phyloP scores from a whole-genome alignment of 2,113 vertebrate species.

The Rhegmatorhina hoffmannsi region DNA sequence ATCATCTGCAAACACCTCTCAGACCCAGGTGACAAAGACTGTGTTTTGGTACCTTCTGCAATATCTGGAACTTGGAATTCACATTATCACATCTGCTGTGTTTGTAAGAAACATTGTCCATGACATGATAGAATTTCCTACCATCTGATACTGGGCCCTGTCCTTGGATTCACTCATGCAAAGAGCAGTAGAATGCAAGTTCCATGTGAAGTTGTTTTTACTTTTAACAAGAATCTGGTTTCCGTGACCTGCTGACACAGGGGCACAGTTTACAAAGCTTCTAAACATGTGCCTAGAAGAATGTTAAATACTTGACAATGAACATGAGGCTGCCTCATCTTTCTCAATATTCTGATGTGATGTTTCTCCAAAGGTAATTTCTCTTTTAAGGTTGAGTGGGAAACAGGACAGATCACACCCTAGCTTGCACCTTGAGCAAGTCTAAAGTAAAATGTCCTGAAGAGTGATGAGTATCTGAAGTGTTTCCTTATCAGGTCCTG shows the following conservation, averaged over 20 bases:
- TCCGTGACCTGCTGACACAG: conserved; percentile 10
- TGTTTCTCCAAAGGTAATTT: background rate
- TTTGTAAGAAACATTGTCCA: background rate
- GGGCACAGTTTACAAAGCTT: background rate
- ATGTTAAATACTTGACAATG: background rate
- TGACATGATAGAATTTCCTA: background rate
- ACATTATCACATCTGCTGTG: background rate
- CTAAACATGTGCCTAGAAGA: background rate
- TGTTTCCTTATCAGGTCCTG: background rate
- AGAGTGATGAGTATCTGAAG: background rate
- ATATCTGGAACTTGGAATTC: background rate
- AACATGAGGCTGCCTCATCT: background rate
- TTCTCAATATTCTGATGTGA: background rate
- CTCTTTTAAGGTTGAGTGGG: background rate
- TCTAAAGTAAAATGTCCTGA: background rate
- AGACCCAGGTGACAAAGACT: background rate
- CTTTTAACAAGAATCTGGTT: background rate
- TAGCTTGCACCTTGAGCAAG: background rate
- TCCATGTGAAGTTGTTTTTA: background rate
- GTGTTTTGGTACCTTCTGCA: background rate
- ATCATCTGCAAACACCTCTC: background rate
- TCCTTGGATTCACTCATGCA: background rate
- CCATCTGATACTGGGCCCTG: background rate
- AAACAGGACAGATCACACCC: background rate
- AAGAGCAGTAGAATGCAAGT: conserved; percentile 3